Base-by-base conservation (phyloP, 2,888 invertebrate species). In the Meteorus colon region DNA sequence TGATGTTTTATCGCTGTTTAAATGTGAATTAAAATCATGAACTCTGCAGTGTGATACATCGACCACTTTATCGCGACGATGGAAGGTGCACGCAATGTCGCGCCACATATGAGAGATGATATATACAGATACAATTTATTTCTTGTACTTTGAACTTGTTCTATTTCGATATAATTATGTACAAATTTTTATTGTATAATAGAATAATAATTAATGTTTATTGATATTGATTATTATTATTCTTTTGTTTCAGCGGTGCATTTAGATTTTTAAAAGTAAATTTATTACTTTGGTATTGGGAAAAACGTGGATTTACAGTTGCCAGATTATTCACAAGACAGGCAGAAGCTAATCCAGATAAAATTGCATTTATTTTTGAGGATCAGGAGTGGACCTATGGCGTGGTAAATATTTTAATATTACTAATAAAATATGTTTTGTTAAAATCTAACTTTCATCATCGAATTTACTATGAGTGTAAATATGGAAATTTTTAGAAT, bases 321-420 rank as follows among this genome's bases (percentile, higher is more conserved):
- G 93, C 95, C 0, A 94, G 95, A 80, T 92, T 97, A 66, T 97
- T 98, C 89, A 93, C 94, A 81, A 91, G 93, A 78, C 92, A 94
- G 83, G 95, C 94, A 4, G 91, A 92, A 34, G 94, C 93, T 83
- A 93, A 96, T 87, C 97, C 97, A 0, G 92, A 96, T 79, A 97
- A 97, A 90, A 90, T 94, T 1, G 96, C 96, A 81, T 95, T 96
- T 84, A 91, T 96, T 37, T 95, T 93, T 84, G 96, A 97, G 88
- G 94, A 96, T 78, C 93, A 95, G 90, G 92, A 92, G 81, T 97
- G 96, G 96, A 96, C 95, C 0, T 97, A 96, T 89, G 91, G 93
- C 82, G 94, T 97, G 92, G 95, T 97, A 62, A 65, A 60, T 69
- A 73, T 69, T 63, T 68, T 48, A 27, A 14, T 29, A 62, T 8